These are phyloP conservation scores for Numenius phaeopus DNA, from an alignment of 2,797 vertebrate species.

Conservation along the genomic window DNA sequence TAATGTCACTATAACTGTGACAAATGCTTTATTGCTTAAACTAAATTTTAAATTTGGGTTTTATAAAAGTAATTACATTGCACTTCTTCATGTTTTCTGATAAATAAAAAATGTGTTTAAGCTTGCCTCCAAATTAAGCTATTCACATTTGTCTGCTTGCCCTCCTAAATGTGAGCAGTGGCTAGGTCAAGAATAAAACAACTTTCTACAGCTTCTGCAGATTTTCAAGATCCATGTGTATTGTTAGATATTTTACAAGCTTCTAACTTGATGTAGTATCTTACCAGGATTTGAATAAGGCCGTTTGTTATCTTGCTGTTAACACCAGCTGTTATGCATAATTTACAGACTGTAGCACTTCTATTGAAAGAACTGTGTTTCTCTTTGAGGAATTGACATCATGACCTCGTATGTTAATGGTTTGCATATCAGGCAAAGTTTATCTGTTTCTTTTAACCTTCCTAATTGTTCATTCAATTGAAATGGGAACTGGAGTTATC, in stretches of 20 bases:
- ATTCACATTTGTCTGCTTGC: neutral
- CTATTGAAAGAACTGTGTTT: neutral
- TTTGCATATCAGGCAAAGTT: neutral
- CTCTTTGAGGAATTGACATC: neutral
- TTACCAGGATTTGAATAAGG: neutral
- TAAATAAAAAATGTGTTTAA: neutral
- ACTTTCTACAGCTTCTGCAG: neutral
- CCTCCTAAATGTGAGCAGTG: neutral
- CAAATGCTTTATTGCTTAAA: neutral
- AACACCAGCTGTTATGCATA: neutral
- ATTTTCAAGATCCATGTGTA: neutral
- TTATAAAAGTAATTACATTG: neutral
- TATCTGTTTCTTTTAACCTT: neutral
- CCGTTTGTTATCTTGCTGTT: neutral
- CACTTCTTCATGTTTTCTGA: neutral
- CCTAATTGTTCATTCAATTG: neutral
- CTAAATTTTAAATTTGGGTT: neutral
- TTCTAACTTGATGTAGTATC: neutral
- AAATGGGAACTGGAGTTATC: neutral
- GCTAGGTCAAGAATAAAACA: neutral
- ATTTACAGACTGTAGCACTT: neutral
- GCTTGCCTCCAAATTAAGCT: neutral
- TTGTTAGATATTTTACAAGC: neutral
- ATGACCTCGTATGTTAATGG: neutral
- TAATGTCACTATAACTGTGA: neutral